These are phyloP conservation scores for Ferdinandea cuprea DNA, from an alignment of 2,888 invertebrate genomes.

Conservation along the genomic window DNA sequence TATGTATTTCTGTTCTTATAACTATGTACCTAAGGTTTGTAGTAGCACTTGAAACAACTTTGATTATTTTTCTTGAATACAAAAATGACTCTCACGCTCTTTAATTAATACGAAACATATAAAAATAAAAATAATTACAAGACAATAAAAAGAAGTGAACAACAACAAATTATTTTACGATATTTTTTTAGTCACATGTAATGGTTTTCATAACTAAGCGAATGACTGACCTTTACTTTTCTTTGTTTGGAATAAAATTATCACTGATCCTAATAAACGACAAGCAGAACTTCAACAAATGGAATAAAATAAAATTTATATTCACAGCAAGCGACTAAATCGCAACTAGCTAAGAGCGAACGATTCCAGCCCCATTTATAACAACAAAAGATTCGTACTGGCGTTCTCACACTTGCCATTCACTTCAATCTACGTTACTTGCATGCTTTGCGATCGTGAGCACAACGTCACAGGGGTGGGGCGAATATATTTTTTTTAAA, in stretches of 20 bases:
- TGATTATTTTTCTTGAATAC: background rate
- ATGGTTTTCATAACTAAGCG: slow-evolving; percentile 24
- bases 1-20: too few species aligned
- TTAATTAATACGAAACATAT: background rate
- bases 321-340: slow-evolving; percentile 78
- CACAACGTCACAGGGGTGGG: slow-evolving; percentile 22
- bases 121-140: background rate
- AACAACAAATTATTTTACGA: slow-evolving; percentile 15
- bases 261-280: slow-evolving; percentile 55
- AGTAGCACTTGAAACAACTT: slow-evolving; percentile 4
- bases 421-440: slow-evolving; percentile 53
- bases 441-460: slow-evolving; percentile 45
- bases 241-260: slow-evolving; percentile 55
- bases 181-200: slow-evolving; percentile 18
- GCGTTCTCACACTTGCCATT: slow-evolving; percentile 61
- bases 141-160: background rate
- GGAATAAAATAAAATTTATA: slow-evolving; percentile 40
- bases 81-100: slow-evolving; percentile 38
- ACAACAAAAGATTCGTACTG: slow-evolving; percentile 77
- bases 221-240: slow-evolving; percentile 59
- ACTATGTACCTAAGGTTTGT: background rate
- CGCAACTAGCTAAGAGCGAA: slow-evolving; percentile 81
- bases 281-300: slow-evolving; percentile 17
- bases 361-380: slow-evolving; percentile 82
- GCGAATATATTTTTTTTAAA: slow-evolving; percentile 23